phyloP scores from a whole-genome alignment of 2,797 vertebrate species.

The Channallabes apus region DNA sequence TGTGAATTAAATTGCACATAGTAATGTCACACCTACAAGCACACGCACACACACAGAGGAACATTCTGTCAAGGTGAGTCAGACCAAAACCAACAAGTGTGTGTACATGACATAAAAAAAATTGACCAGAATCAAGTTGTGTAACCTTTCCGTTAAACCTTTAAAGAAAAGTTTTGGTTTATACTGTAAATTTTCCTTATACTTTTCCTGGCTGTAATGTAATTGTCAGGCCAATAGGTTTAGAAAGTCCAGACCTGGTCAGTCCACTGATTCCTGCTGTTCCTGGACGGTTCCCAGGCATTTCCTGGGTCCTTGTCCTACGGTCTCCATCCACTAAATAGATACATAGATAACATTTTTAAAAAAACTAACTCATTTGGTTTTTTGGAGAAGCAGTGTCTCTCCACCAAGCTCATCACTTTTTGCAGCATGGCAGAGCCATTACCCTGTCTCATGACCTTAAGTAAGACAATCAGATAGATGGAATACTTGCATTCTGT shows the following conservation, averaged over 20 bases:
- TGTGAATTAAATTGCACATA: conserved; percentile 29
- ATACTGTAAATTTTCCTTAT: not conserved
- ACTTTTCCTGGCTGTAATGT: not conserved
- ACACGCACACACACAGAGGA: conserved; percentile 7
- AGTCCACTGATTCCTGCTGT: not conserved
- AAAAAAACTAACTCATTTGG: not conserved
- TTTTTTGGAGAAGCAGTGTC: not conserved
- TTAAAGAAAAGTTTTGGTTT: not conserved
- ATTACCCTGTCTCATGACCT: not conserved
- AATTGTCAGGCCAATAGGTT: not conserved
- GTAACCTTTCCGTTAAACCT: not conserved
- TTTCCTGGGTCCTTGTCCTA: not conserved
- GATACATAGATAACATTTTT: too few species aligned
- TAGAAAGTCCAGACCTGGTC: not conserved
- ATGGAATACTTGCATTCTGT: not conserved
- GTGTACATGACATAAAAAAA: not conserved
- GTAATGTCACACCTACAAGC: conserved; percentile 16
- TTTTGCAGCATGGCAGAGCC: not conserved
- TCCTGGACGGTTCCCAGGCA: not conserved
- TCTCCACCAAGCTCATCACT: not conserved
- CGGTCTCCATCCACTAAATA: too few species aligned
- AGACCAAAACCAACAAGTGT: conserved; percentile 30
- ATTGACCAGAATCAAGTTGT: not conserved
- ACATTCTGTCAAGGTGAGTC: conserved; percentile 26
- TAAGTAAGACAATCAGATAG: not conserved